phyloP scores from a whole-genome alignment of 2,888 invertebrate species.

The Heteromurus nitidus region DNA sequence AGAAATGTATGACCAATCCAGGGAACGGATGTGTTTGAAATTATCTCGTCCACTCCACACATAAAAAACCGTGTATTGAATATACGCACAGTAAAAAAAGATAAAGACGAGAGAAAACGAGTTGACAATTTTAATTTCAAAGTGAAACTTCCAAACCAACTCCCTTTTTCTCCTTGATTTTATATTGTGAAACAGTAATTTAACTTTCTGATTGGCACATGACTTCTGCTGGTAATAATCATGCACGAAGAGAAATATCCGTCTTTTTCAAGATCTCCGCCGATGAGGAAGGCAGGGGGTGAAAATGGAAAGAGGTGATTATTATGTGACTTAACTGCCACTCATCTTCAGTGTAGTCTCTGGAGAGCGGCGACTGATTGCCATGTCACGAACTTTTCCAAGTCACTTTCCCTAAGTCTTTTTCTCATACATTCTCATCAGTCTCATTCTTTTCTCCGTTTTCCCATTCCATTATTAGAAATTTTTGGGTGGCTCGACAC shows the following conservation, averaged over 20 bases:
- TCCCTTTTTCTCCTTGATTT: slow-evolving; percentile 8
- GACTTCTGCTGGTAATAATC: slow-evolving; percentile 27
- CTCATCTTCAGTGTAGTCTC: slow-evolving; percentile 72
- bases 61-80: no score
- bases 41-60: no score
- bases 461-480: slow-evolving; percentile 48
- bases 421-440: slow-evolving; percentile 32
- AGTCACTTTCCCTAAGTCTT: slow-evolving; percentile 59
- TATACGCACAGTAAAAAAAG: no score
- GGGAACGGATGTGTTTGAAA: no score
- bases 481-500: slow-evolving; percentile 27
- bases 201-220: slow-evolving; percentile 62
- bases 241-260: slow-evolving; percentile 3
- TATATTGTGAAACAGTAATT: slow-evolving; percentile 36
- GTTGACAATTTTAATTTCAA: not conserved
- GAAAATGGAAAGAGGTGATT: slow-evolving; percentile 71
- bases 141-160: not conserved
- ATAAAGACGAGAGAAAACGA: slow-evolving; percentile 6
- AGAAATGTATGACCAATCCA: no score
- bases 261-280: no score
- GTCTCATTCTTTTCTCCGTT: slow-evolving; percentile 22
- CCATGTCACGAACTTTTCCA: slow-evolving; percentile 74
- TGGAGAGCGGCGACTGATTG: slow-evolving; percentile 72
- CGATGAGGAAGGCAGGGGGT: slow-evolving; percentile 29
- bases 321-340: slow-evolving; percentile 74